Evolutionary conservation across 2,797 vertebrate genomes (phyloP).

Genomic region (Phrynocephalus guinanensis): DNA sequence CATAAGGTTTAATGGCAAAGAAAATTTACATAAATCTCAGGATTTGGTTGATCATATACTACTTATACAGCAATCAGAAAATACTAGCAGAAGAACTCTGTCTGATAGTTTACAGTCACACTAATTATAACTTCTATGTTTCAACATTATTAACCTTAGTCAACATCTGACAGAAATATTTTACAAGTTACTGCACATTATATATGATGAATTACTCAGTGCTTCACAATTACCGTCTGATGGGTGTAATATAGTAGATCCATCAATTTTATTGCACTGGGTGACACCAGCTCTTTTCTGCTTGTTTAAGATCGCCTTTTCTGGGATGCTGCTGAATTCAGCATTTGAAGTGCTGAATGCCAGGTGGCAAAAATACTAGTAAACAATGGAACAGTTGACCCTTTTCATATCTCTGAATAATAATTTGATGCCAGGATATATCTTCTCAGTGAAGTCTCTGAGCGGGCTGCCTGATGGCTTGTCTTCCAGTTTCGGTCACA

Average conservation of each 20-base stretch:
- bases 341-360: not conserved
- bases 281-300: not conserved
- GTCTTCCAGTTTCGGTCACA: not conserved
- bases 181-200: not conserved
- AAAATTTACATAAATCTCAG: not conserved
- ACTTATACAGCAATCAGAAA: not conserved
- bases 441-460: slow-evolving; percentile 4
- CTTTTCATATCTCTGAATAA: not conserved
- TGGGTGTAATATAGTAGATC: not conserved
- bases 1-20: not conserved
- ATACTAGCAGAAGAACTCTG: not conserved
- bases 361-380: not conserved
- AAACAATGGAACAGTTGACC: not conserved
- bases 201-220: slow-evolving; percentile 14
- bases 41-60: not conserved
- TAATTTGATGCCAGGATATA: slow-evolving; percentile 14
- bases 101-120: not conserved
- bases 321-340: slow-evolving; percentile 1
- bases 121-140: not conserved
- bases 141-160: not conserved
- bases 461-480: not conserved
- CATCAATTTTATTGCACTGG: slow-evolving; percentile 1
- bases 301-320: slow-evolving; percentile 6
- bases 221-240: not conserved
- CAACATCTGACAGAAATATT: not conserved